A percentile compares a stretch with the other conserved stretches of the same genome.
phyloP scores from a whole-genome alignment of 1,140 invertebrate genomes.

The Pissodes strobi region DNA sequence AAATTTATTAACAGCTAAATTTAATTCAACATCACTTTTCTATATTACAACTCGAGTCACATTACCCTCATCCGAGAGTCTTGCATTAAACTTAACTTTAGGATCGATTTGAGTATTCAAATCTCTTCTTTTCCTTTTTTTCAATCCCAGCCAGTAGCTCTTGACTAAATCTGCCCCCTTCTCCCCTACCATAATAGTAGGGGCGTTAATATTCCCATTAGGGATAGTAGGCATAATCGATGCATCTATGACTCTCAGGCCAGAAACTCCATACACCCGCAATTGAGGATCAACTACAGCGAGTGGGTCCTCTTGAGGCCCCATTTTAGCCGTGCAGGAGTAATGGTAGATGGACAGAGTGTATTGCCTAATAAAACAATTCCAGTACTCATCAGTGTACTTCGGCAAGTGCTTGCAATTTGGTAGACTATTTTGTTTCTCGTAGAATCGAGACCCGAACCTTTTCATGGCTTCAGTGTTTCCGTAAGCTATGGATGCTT shows the following conservation, averaged over 20 bases:
- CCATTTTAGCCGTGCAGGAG: slow-evolving; percentile 86
- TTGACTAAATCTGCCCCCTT: slow-evolving; percentile 88
- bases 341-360: slow-evolving; percentile 88
- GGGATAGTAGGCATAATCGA: slow-evolving; percentile 82
- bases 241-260: slow-evolving; percentile 78
- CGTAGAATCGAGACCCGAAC: slow-evolving; percentile 75
- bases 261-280: slow-evolving; percentile 71
- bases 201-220: slow-evolving; percentile 84
- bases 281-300: slow-evolving; percentile 83
- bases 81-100: slow-evolving; percentile 35
- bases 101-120: slow-evolving; percentile 1
- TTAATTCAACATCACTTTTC: too few relatives aligned
- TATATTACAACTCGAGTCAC: slow-evolving; percentile 18
- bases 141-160: slow-evolving; percentile 64
- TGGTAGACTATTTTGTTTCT: slow-evolving; percentile 65
- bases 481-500: slow-evolving; percentile 79
- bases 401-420: slow-evolving; percentile 77
- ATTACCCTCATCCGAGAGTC: slow-evolving; percentile 30
- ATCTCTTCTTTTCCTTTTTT: slow-evolving; percentile 52
- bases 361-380: slow-evolving; percentile 77
- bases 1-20: too few relatives aligned
- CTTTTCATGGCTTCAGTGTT: slow-evolving; percentile 72
- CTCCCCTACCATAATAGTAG: slow-evolving; percentile 91
- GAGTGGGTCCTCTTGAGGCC: slow-evolving; percentile 71
- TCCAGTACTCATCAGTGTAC: slow-evolving; percentile 84